Conservation (phyloP, 2,797 vertebrate species). For the Setipinna tenuifilis region DNA sequence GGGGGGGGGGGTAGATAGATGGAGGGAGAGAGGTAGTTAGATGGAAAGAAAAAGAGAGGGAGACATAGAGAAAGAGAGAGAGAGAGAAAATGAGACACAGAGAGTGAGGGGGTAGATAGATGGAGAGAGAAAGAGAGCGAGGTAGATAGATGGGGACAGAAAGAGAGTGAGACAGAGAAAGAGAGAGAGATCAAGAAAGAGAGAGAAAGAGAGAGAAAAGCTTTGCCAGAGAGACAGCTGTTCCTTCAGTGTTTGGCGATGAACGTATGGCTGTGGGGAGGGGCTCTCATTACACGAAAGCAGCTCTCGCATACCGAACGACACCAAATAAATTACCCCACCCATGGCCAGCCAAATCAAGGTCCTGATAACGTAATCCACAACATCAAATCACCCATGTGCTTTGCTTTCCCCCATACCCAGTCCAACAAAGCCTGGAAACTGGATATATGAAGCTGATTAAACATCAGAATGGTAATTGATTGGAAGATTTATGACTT, state of each 20-base stretch:
- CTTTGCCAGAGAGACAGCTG: not conserved
- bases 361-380: not conserved
- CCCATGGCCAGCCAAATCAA: not conserved
- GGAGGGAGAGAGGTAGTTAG: no score
- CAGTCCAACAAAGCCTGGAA: not conserved
- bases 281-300: constrained; percentile 1
- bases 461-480: not conserved
- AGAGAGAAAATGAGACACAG: not conserved
- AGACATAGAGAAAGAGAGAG: not conserved
- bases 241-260: not conserved
- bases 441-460: not conserved
- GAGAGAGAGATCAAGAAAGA: not conserved
- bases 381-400: not conserved
- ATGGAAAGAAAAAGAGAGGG: not conserved
- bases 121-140: not conserved
- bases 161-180: not conserved
- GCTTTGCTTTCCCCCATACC: not conserved
- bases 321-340: not conserved
- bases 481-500: not conserved
- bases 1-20: no score
- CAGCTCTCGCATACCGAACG: not conserved
- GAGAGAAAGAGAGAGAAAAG: not conserved
- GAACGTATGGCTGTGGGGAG: not conserved
- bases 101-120: not conserved
- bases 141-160: not conserved